Evolutionary conservation across 23 tunicate species (phyloP).

Genomic region (Trididemnum clinides): DNA sequence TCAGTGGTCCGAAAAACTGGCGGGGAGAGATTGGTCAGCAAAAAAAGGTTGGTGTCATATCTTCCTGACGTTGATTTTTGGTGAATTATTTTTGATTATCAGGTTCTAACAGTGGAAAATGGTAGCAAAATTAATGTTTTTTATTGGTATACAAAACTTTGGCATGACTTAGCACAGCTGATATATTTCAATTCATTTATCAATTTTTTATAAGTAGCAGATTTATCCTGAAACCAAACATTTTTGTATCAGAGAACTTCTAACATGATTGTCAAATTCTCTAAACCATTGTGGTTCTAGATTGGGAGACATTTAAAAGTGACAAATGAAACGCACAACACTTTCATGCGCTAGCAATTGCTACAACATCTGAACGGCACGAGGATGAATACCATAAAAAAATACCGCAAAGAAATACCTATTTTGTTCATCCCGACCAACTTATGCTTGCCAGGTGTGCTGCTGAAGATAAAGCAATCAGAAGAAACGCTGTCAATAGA

Average conservation of each 20-base stretch:
- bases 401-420: constrained; percentile 16
- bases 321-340: constrained; percentile 22
- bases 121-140: background rate
- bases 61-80: background rate
- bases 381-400: background rate
- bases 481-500: constrained; percentile 9
- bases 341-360: constrained; percentile 9
- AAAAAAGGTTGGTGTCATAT: background rate
- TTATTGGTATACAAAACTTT: background rate
- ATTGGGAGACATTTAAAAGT: constrained; percentile 3
- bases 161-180: background rate
- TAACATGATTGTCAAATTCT: constrained; percentile 18
- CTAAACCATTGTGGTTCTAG: constrained; percentile 19
- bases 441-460: constrained; percentile 22
- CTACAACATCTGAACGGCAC: constrained; percentile 22
- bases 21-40: constrained; percentile 15
- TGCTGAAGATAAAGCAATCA: constrained; percentile 18
- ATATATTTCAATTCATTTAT: background rate
- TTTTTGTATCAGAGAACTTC: constrained; percentile 2
- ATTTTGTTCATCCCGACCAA: constrained; percentile 21
- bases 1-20: constrained; percentile 13
- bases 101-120: no score
- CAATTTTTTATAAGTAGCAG: background rate
- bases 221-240: constrained; percentile 23
- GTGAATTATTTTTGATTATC: background rate